Conservation (phyloP, 2,888 invertebrate species). For the Penaeus monodon region DNA sequence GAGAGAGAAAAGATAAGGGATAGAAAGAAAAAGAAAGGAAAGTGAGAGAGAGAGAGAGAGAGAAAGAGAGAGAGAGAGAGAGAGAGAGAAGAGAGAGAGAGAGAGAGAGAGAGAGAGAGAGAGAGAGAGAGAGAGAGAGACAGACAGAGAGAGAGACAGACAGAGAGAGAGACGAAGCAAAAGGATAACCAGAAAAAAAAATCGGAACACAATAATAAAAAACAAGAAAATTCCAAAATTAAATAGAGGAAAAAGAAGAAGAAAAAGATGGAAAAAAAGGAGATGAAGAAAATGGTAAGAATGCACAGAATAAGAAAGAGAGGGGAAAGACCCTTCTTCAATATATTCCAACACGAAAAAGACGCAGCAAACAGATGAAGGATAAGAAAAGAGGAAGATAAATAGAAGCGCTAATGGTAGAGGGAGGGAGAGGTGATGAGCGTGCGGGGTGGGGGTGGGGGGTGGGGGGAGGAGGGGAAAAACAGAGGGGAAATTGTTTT, state of each 20-base stretch:
- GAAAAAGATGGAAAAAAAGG: not conserved
- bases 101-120: conserved; percentile 9
- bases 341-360: not conserved
- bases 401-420: not conserved
- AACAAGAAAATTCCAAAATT: too few species aligned
- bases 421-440: not conserved
- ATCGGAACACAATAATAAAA: too few species aligned
- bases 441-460: not conserved
- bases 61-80: too few species aligned
- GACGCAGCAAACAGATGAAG: not conserved
- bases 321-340: not conserved
- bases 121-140: conserved; percentile 4
- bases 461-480: not conserved
- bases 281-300: not conserved
- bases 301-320: not conserved
- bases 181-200: not conserved
- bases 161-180: not conserved
- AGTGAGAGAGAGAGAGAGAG: too few species aligned
- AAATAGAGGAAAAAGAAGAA: not conserved
- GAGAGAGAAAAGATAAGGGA: too few species aligned
- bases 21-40: too few species aligned
- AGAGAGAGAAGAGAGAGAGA: too few species aligned
- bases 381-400: not conserved
- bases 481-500: not conserved
- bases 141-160: not conserved